Evolutionary conservation across 2,888 invertebrate species (phyloP), one percentile per base, ranked within the genome.

Genomic region (Antitype chi): DNA sequence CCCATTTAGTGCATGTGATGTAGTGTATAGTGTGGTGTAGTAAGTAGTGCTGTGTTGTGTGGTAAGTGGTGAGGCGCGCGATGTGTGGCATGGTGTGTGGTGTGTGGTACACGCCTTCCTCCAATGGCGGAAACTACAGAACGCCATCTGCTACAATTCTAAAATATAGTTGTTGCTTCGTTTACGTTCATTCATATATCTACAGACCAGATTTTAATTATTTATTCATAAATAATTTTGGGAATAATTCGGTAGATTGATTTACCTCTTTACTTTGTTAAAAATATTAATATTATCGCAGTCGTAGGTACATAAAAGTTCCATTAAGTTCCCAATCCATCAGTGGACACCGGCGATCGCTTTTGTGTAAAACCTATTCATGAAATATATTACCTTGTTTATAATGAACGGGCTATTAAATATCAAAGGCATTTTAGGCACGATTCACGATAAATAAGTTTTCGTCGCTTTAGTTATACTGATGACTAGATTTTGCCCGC

Each of bases 281-380:
- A 28, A 49, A 43, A 57, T 53, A 49, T 60, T 17, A 38, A 60
- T 32, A 17, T 2, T 55, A 32, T 52, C 52, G 1, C 52, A 25
- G 49, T n/a, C 47, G 15, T 52, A 28, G 20, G 62, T 59, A 78
- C 74, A 74, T 62, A 74, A 70, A 79, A 71, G n/a, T 28, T 80
- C 71, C 84, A 80, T 83, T 74, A 72, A 80, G 55, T 80, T 23
- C 62, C 53, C 73, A 74, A 84, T 84, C 68, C 64, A 83, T 84
- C 83, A 84, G 59, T 76, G 74, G 64, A 66, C 47, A 73, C 63
- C 55, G 53, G 52, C 59, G 53, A 25, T 49, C 59, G 68, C 73
- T 64, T 80, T 80, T 84, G 60, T 84, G 38, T 66, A 13, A 64
- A 66, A n/a, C 60, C 68, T 74, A 66, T 80, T 84, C 73, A 76